Evolutionary conservation across 2,888 invertebrate genomes (phyloP), one percentile per base, ranked within the genome.

Genomic region (Trissonchulus sp.): DNA sequence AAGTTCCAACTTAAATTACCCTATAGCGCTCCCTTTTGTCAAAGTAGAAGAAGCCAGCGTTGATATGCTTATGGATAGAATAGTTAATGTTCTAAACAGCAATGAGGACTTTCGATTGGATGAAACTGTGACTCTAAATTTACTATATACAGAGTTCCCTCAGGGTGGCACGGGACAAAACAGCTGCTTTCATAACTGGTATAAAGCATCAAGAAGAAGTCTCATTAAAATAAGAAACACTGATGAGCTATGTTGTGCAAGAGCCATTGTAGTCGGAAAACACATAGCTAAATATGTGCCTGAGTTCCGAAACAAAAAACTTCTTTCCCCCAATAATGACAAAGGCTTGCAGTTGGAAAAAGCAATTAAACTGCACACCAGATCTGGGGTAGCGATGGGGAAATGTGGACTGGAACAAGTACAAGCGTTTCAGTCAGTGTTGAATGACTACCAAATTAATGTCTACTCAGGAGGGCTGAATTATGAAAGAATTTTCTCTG

Each of bases 401-500:
- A 8, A 23, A 48, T 48, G 48, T 23, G 48, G 48, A 48, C 8
- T 48, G 23, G 8, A 8, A 15, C 8, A 48, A 48, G 23, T 48
- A 15, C 48, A 48, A 48, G 23, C 8, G 23, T 48, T 48, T 23
- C 48, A 48, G 48, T 23, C 23, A 15, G 48, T 23, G 23, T 23
- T 48, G 48, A 8, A 8, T 48, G 8, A 8, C 8, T 23, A 48
- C 23, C 23, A 8, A 23, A 48, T 48, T 48, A 48, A 48, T 48
- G 48, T 48, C 8, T 48, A 48, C 23, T 48, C 48, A 15, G 8
- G 8, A 8, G 48, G 23, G 23, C 8, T 48, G 48, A 15, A 48
- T 23, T 8, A 28, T 18, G n/a, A 65, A 18, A 8, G 30, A 31
- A 77, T 77, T 34, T 76, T 72, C 48, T 18, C 3, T 28, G 65